Conservation (phyloP, 2,797 vertebrate species). For the Cirrhinus mrigala region DNA sequence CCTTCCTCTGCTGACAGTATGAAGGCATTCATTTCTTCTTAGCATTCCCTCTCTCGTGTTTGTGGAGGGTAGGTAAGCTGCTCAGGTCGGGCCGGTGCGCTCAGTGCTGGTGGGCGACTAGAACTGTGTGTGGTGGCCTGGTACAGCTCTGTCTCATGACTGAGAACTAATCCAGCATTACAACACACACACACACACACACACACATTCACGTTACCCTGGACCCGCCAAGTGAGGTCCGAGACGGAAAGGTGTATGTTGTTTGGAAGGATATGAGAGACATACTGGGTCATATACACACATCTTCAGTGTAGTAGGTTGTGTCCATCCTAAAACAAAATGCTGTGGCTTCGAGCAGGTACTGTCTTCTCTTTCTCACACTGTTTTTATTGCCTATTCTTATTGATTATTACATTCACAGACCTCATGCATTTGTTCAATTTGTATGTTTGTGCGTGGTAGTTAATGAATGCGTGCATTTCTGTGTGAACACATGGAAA, state of each 20-base stretch:
- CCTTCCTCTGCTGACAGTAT: background rate
- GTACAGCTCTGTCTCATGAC: slow-evolving; percentile 88
- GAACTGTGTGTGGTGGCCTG: slow-evolving; percentile 83
- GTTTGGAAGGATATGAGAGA: slow-evolving; percentile 41
- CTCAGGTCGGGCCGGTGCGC: slow-evolving; percentile 72
- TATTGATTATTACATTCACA: background rate
- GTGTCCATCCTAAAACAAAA: slow-evolving; percentile 74
- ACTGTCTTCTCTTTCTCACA: slow-evolving; percentile 59
- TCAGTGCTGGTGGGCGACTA: slow-evolving; percentile 82
- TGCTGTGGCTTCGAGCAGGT: slow-evolving; percentile 87
- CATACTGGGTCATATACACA: slow-evolving; percentile 60
- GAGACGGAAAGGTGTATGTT: slow-evolving; percentile 48
- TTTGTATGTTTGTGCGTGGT: background rate
- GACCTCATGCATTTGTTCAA: background rate
- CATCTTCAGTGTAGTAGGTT: slow-evolving; percentile 74
- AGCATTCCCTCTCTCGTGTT: slow-evolving; percentile 42
- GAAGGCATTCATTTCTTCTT: slow-evolving; percentile 6
- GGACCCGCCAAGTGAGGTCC: slow-evolving; percentile 49
- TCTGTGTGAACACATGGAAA: background rate
- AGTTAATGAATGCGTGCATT: background rate
- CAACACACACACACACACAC: slow-evolving; percentile 71
- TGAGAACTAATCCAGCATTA: slow-evolving; percentile 82
- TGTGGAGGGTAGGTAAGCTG: slow-evolving; percentile 75
- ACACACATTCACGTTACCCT: slow-evolving; percentile 61
- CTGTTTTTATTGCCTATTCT: slow-evolving; percentile 39